Conservation (phyloP, 1,140 invertebrate genomes). For the Goniozus legneri region DNA sequence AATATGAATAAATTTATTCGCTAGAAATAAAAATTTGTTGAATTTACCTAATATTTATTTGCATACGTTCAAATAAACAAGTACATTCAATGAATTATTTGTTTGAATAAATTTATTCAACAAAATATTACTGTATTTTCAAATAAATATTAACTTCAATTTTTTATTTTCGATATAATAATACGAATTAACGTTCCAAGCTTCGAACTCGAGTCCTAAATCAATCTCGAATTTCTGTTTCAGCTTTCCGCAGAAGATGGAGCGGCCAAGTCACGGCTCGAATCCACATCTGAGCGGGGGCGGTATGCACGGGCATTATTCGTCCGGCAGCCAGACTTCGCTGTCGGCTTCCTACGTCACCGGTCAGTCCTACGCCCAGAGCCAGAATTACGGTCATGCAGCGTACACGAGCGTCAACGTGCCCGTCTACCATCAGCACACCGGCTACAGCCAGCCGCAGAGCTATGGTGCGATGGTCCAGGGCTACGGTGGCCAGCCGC, state of each 20-base stretch:
- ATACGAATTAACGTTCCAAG: no score
- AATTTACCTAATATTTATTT: no score
- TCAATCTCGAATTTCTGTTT: slow-evolving; percentile 25
- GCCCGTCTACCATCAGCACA: slow-evolving; percentile 49
- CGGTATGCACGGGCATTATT: slow-evolving; percentile 42
- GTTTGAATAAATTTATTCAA: no score
- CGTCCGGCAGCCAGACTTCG: slow-evolving; percentile 43
- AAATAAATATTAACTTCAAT: no score
- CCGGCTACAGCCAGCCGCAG: slow-evolving; percentile 49
- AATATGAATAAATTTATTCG: no score
- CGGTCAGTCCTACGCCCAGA: slow-evolving; percentile 54
- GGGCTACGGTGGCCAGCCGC: slow-evolving; percentile 46
- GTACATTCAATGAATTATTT: no score
- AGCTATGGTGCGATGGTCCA: slow-evolving; percentile 44
- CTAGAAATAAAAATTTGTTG: no score
- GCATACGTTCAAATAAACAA: no score
- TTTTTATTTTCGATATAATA: no score
- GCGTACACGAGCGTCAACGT: slow-evolving; percentile 38
- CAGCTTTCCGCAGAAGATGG: slow-evolving; percentile 61
- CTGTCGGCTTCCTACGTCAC: slow-evolving; percentile 51
- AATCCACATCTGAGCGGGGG: slow-evolving; percentile 29
- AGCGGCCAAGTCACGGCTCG: slow-evolving; percentile 46
- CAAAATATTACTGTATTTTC: no score
- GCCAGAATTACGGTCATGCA: slow-evolving; percentile 52
- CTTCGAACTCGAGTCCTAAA: no score